Base-by-base conservation (phyloP, 2,888 invertebrate species). In the Microctonus hyperodae region DNA sequence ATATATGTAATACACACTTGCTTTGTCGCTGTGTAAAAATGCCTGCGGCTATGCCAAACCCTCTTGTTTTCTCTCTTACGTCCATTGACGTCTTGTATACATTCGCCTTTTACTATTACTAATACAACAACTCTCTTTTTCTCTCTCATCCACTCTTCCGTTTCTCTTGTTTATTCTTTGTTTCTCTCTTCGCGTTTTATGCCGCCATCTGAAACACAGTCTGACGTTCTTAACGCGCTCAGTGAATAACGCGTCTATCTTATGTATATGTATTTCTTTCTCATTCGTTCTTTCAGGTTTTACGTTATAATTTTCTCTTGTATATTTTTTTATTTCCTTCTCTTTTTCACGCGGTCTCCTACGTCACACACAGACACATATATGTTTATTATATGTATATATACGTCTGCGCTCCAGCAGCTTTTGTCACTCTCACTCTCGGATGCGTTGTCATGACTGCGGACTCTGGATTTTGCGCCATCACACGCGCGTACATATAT, bases 371-470 rank as follows among this genome's bases (percentile, higher is more conserved):
- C 10, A 23, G 16, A 40, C 28, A n/a, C 48, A 25, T 11, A 23
- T 13, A 20, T 51, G 55, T 63, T 60, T n/a, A n/a, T n/a, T 11
- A 23, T 13, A 66, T 59, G 62, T 35, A 62, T 64, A 25, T 25
- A 62, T 25, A 58, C 57, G 57, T 31, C 37, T 63, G 53, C 53
- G 31, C 16, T n/a, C 33, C 33, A 10, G 53, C 22, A 51, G 9
- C 20, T 58, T 37, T 23, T 58, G 28, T 48, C 59, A 60, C 59
- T 60, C 59, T 60, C 28, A 28, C 59, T 60, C 48, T 60, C 16
- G 16, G 23, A 40, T 25, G 37, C 37, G 11, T 44, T 11, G 58
- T n/a, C 22, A 23, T 35, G 22, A 31, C n/a, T 28, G 25, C 63
- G 51, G 13, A 55, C 64, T 64, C n/a, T 64, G 62, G 25, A 55